These are phyloP conservation scores for Brachionus manjavacas DNA, from an alignment of 1,140 invertebrate genomes.

Conservation along the genomic window DNA sequence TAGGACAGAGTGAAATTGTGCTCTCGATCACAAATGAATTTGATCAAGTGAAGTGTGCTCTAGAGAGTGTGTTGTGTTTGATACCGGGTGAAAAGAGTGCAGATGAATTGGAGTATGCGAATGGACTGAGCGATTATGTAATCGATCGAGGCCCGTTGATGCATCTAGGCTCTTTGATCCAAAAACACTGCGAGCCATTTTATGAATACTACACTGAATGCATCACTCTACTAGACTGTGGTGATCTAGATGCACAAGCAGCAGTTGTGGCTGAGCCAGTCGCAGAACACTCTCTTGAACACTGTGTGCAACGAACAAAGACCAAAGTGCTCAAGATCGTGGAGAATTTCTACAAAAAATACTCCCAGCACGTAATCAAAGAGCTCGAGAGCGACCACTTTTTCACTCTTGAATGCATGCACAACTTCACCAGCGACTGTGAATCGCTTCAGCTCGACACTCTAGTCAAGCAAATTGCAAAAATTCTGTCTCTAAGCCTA, in stretches of 20 bases:
- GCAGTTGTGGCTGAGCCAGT: background rate
- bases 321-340: background rate
- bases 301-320: background rate
- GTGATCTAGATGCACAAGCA: background rate
- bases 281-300: background rate
- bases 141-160: background rate
- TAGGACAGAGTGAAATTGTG: background rate
- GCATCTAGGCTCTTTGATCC: background rate
- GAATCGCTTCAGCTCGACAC: background rate
- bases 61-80: background rate
- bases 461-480: background rate
- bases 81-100: background rate
- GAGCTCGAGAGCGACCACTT: background rate
- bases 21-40: background rate
- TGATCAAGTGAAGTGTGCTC: background rate
- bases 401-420: background rate
- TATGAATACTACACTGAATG: background rate
- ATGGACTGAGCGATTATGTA: background rate
- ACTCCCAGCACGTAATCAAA: background rate
- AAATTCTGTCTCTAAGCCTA: background rate
- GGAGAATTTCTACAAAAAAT: slow-evolving; percentile 11
- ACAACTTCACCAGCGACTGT: background rate
- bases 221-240: background rate
- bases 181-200: background rate
- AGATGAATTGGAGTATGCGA: background rate